These are phyloP conservation scores for Toxonevra muliebris DNA, from an alignment of 2,888 invertebrate genomes.

Conservation along the genomic window DNA sequence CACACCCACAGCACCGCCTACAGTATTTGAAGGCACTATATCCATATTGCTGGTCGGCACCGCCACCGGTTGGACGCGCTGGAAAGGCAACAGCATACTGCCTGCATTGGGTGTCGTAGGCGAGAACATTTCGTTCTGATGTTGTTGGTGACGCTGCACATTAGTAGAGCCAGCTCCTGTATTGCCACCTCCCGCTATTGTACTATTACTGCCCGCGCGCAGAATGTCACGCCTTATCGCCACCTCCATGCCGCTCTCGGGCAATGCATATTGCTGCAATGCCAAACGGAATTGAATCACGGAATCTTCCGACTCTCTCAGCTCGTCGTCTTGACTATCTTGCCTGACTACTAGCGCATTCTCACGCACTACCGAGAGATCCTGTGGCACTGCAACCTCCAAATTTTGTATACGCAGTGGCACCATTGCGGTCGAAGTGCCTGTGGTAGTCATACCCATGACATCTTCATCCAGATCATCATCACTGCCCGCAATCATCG, in stretches of 20 bases:
- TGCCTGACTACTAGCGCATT: constrained; percentile 60
- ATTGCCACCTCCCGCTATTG: constrained; percentile 19
- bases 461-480: constrained; percentile 47
- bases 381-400: constrained; percentile 65
- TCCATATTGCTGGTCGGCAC: constrained; percentile 64
- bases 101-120: constrained; percentile 52
- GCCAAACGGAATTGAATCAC: constrained; percentile 56
- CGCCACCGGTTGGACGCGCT: constrained; percentile 64
- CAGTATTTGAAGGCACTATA: constrained; percentile 66
- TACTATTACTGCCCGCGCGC: constrained; percentile 33
- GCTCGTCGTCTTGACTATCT: constrained; percentile 56
- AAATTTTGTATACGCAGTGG: constrained; percentile 55
- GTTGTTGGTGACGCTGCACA: constrained; percentile 38
- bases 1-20: constrained; percentile 41
- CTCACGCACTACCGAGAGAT: constrained; percentile 64
- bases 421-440: constrained; percentile 51
- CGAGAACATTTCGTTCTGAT: constrained; percentile 62
- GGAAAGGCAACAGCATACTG: constrained; percentile 64
- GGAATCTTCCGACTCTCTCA: constrained; percentile 41
- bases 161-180: constrained; percentile 13
- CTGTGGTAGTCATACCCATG: constrained; percentile 45
- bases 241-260: constrained; percentile 64
- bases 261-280: constrained; percentile 59
- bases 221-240: constrained; percentile 61
- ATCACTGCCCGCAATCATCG: constrained; percentile 62